Evolutionary conservation across 2,888 invertebrate genomes (phyloP), one percentile per base, ranked within the genome.

Genomic region (Ametastegia equiseti): DNA sequence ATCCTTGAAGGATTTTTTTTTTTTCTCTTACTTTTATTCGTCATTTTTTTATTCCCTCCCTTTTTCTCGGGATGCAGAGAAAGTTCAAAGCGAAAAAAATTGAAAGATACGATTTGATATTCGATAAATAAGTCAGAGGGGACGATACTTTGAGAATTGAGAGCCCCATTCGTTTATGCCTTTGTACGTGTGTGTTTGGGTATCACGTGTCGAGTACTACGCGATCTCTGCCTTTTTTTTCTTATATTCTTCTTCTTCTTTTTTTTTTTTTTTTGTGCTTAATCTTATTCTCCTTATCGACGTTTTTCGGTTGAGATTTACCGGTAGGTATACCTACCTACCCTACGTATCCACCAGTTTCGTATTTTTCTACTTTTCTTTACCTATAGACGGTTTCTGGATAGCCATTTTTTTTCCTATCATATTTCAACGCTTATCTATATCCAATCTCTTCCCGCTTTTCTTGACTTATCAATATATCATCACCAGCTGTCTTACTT

Each of bases 381-480:
- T 54, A n/a, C 19, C 6, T 54, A 45, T 45, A 45, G 7, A 30
- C 63, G 30, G 2, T n/a, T 5, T 42, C 15, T 23, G 30, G 19
- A 67, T 39, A 67, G n/a, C 27, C 23, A 47, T 47, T 77, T 77
- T 57, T 65, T 57, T 27, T 13, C 6, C 77, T 19, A 23, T 77
- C 54, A 77, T 77, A 77, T 77, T 77, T 77, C 77, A 77, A 54
- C 57, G 23, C 50, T 57, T 77, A 77, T 77, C 77, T n/a, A 57
- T 77, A 77, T 36, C 77, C 77, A 57, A 77, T 77, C 77, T 77
- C 39, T 77, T 77, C 77, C 27, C 9, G 77, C 77, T 57, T 57
- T 77, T 77, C 77, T 77, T 30, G n/a, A 57, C 77, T 77, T 77
- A 54, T 57, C 77, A 77, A 77, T 77, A 39, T 77, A 77, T 77